Base-by-base conservation (phyloP, 2,797 vertebrate species). In the Astyanax mexicanus region DNA sequence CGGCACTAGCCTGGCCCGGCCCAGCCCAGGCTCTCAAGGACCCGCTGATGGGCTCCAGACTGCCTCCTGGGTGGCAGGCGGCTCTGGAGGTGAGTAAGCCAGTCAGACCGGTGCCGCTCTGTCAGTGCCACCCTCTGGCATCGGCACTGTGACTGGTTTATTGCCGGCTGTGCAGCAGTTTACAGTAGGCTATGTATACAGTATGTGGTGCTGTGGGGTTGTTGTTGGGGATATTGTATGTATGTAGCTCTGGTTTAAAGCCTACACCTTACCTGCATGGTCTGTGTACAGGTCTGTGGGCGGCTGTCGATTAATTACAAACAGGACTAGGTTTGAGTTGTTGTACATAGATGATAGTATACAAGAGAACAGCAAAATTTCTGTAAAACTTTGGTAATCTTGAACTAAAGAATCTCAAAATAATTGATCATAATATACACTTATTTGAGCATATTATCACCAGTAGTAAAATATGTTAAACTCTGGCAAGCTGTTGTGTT, bases 81-180 rank as follows among this genome's bases (percentile, higher is more conserved):
- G 83, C 81, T 84, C 78, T 74, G 62, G 58, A 77, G 45, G 58
- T 66, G 69, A 78, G 64, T 64, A 72, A 68, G 35, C 60, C 58
- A 79, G 47, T 58, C 69, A 47, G 47, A 69, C 69, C 23, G 62
- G 77, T 80, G 25, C 32, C 67, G 72, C 72, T 70, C 81, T 80
- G n/a, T n/a, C 57, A 32, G 49, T 70, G 72, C 52, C 58, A 66
- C 27, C 52, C 66, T 65, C 25, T 75, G 54, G 73, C 32, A 45
- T 58, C 79, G 40, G 75, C 79, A 42, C 55, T 78, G 38, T 83
- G 79, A 79, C 21, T 79, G 37, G 86, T 87, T 86, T 82, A 75
- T 75, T 23, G 64, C 61, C 82, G 66, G 65, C 51, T 77, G 57
- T n/a, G 11, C 5, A 19, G 51, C 40, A 57, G 42, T 29, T 12